These are phyloP conservation scores for Poeciliopsis prolifica DNA, from an alignment of 2,113 vertebrate species.

Conservation along the genomic window DNA sequence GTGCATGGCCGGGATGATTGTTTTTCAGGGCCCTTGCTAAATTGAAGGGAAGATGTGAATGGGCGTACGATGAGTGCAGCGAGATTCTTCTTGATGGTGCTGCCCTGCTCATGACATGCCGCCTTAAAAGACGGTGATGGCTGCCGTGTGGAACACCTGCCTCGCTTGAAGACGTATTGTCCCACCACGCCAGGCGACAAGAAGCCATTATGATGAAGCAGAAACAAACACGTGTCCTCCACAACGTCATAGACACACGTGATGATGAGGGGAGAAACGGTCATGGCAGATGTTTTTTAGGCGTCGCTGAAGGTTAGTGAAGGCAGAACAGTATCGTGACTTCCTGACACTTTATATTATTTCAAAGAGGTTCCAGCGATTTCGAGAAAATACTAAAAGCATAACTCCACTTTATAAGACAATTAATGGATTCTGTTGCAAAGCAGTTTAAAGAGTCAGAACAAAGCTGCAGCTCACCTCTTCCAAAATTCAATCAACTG, in stretches of 20 bases:
- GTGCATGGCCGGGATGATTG: slow-evolving; percentile 59
- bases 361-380: neutral
- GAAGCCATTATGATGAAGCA: slow-evolving; percentile 26
- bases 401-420: slow-evolving; percentile 3
- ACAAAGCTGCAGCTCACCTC: slow-evolving; percentile 17
- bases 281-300: slow-evolving; percentile 8
- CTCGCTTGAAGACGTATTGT: slow-evolving; percentile 44
- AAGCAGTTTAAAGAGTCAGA: slow-evolving; percentile 18
- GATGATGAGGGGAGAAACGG: slow-evolving; percentile 15
- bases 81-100: neutral
- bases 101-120: slow-evolving; percentile 42
- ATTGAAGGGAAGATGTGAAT: slow-evolving; percentile 33
- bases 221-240: slow-evolving; percentile 31
- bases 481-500: slow-evolving; percentile 16
- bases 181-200: slow-evolving; percentile 22
- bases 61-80: slow-evolving; percentile 13
- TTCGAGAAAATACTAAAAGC: neutral
- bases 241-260: slow-evolving; percentile 4
- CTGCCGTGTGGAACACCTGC: slow-evolving; percentile 45
- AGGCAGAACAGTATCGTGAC: too few relatives aligned
- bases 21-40: slow-evolving; percentile 60
- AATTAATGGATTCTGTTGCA: neutral
- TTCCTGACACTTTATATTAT: neutral
- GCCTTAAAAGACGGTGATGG: slow-evolving; percentile 38
- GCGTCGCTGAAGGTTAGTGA: neutral